Percentiles rank a stretch among this genome's conserved stretches.
Evolutionary conservation across 2,113 vertebrate genomes (phyloP).

Genomic region (Chunga burmeisteri): DNA sequence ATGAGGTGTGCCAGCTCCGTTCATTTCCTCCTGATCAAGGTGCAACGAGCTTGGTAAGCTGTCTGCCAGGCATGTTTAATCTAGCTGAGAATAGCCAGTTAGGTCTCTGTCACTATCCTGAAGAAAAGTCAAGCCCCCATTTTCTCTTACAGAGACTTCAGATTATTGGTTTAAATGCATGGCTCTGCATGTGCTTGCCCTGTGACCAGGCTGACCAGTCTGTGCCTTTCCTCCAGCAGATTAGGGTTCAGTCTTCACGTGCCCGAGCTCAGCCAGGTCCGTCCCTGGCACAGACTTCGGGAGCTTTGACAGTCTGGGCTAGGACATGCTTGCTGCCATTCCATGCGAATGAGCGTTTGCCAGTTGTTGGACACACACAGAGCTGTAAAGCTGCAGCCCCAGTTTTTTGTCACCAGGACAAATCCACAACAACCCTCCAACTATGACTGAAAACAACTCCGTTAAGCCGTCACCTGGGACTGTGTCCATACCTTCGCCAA

Average conservation of each 20-base stretch:
- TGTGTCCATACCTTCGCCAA: too few relatives aligned
- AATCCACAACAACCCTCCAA: neutral
- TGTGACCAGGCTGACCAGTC: neutral
- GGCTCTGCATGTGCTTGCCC: neutral
- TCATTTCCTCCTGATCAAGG: neutral
- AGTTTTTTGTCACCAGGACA: neutral
- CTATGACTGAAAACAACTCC: neutral
- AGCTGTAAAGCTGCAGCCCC: neutral
- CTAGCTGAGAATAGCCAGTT: neutral
- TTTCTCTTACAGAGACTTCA: neutral
- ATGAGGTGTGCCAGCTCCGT: neutral
- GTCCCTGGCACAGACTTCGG: neutral
- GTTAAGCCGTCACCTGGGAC: too few relatives aligned
- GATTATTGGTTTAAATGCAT: neutral
- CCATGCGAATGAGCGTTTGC: accelerated
- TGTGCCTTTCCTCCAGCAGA: neutral
- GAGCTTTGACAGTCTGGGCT: too few relatives aligned
- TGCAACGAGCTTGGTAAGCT: neutral
- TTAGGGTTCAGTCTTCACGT: neutral
- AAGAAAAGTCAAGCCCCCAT: neutral
- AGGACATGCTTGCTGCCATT: accelerated
- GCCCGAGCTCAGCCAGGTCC: neutral
- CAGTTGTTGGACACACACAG: neutral
- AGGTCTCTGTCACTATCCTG: neutral
- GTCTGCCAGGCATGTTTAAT: neutral